Base-by-base conservation (phyloP, 2,113 vertebrate species). In the Corynorhinus townsendii region DNA sequence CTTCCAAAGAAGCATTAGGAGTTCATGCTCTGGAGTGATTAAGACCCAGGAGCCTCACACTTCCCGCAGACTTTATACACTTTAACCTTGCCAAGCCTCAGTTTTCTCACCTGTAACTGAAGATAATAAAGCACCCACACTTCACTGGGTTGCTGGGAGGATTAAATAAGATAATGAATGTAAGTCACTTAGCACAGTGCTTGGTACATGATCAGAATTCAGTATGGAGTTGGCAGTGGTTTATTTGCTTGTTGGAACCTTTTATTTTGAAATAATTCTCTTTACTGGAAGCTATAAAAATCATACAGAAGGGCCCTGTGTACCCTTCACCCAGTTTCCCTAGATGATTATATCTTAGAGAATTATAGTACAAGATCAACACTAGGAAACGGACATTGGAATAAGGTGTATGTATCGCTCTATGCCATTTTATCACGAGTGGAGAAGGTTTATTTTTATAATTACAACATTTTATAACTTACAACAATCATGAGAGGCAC, bases 231-330 rank as follows among this genome's bases (percentile, higher is more conserved):
- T 66, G 38, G 20, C 4, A 11, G 19, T 30, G 1, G 72, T 68
- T 62, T 80, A 38, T 66, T 68, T 49, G 69, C 28, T 89, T 66
- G 54, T 62, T 73, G 77, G 38, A 45, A 81, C 6, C 10, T 77
- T 87, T 89, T 54, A 84, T 47, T 90, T 43, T 79, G 22, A 89
- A 94, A 89, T 64, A 76, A 83, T 35, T 86, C 89, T 2, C 84
- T 54, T 80, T 56, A 89, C 0, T 43, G 49, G 89, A 80, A 95
- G 79, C 17, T 68, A 14, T 28, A 69, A 92, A 62, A 66, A 71
- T 30, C n/a, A 2, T 45, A 68, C 6, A 84, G 79, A 84, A 72
- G 85, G 73, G 20, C n/a, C 82, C 75, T 69, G 0, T 62, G 52
- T 83, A 24, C 8, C 38, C 52, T 84, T 88, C 38, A 26, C 6